A percentile compares a stretch with the other conserved stretches of the same genome.
Evolutionary conservation across 2,888 invertebrate species (phyloP).

Genomic region (Drosophila emarginata): DNA sequence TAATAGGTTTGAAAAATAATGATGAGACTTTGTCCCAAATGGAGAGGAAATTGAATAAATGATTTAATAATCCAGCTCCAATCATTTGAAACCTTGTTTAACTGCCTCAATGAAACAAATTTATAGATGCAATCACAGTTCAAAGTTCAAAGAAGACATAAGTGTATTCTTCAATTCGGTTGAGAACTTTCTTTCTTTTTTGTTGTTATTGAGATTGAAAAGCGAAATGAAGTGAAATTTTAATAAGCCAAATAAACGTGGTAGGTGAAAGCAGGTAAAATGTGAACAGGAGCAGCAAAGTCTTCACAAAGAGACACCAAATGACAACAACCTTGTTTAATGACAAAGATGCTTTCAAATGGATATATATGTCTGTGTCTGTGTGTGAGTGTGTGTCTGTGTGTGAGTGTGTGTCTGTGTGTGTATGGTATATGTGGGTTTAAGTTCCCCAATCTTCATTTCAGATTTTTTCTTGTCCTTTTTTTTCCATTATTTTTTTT

Average conservation of each 20-base stretch:
- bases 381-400: neutral
- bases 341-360: conserved; percentile 6
- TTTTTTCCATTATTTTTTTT: conserved; percentile 29
- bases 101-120: conserved; percentile 23
- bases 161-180: conserved; percentile 29
- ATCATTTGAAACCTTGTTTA: neutral
- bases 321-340: conserved; percentile 8
- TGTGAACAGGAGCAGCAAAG: conserved; percentile 12
- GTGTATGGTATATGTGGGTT: neutral
- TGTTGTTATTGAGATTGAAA: neutral
- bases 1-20: no score
- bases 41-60: neutral
- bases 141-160: conserved; percentile 45
- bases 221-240: conserved; percentile 27
- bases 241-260: conserved; percentile 41
- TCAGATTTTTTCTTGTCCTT: neutral
- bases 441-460: neutral
- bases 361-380: neutral
- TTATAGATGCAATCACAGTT: conserved; percentile 53
- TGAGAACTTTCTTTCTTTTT: conserved; percentile 19
- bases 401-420: neutral
- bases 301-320: conserved; percentile 1
- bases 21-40: no score
- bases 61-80: neutral
- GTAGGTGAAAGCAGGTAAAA: conserved; percentile 32